A percentile compares a stretch with the other conserved stretches of the same genome.
Conservation (phyloP, 2,888 invertebrate genomes). For the Ephialtes manifestator region DNA sequence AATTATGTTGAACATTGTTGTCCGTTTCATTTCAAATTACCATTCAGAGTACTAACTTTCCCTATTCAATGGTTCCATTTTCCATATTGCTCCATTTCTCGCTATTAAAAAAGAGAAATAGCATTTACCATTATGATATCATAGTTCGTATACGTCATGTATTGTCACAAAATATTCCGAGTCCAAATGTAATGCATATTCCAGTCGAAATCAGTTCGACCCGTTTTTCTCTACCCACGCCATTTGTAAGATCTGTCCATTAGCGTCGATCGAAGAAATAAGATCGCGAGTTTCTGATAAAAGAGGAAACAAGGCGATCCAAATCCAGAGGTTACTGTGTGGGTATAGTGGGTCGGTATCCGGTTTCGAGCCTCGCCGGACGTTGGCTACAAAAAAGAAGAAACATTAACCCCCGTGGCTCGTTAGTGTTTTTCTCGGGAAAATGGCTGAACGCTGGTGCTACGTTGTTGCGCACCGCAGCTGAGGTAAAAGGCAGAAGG, state of each 20-base stretch:
- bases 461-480: constrained; percentile 31
- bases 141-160: too few species aligned
- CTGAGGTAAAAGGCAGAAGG: constrained; percentile 26
- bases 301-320: constrained; percentile 6
- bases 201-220: neutral
- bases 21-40: too few species aligned
- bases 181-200: neutral
- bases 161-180: neutral
- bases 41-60: too few species aligned
- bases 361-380: constrained; percentile 60
- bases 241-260: neutral
- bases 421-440: constrained; percentile 73
- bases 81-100: too few species aligned
- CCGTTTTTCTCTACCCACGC: neutral
- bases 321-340: constrained; percentile 11
- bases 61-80: too few species aligned
- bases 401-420: constrained; percentile 77
- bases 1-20: too few species aligned
- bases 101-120: neutral
- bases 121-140: neutral
- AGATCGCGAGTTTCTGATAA: constrained; percentile 47
- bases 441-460: constrained; percentile 52
- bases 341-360: constrained; percentile 43
- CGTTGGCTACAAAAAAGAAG: constrained; percentile 62
- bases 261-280: constrained; percentile 21